These are phyloP conservation scores for Acleris holmiana DNA, from an alignment of 2,888 invertebrate genomes.

Conservation along the genomic window DNA sequence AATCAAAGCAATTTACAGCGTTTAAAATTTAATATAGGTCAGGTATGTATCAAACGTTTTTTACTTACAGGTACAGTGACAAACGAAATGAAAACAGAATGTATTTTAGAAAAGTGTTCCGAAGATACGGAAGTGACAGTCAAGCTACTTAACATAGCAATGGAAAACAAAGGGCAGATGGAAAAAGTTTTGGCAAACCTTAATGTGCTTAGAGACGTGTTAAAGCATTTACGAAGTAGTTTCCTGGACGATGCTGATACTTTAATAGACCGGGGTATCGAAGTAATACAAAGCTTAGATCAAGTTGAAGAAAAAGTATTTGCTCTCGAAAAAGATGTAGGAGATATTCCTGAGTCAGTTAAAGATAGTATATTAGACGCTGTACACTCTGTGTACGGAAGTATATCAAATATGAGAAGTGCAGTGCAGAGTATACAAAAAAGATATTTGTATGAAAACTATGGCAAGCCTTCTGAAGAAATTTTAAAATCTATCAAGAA, in stretches of 20 bases:
- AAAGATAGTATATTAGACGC: conserved; percentile 72
- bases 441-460: conserved; percentile 73
- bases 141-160: conserved; percentile 71
- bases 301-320: conserved; percentile 76
- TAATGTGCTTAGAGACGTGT: conserved; percentile 54
- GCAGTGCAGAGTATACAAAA: conserved; percentile 77
- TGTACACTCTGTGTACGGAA: conserved; percentile 78
- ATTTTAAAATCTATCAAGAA: conserved; percentile 66
- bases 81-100: conserved; percentile 45
- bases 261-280: conserved; percentile 72
- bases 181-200: conserved; percentile 54
- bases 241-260: conserved; percentile 60
- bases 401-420: conserved; percentile 81
- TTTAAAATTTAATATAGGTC: too few relatives aligned
- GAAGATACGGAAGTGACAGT: conserved; percentile 60
- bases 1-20: too few relatives aligned
- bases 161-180: conserved; percentile 55
- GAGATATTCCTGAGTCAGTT: conserved; percentile 52
- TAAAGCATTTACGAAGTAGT: conserved; percentile 58
- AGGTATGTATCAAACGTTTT: too few relatives aligned
- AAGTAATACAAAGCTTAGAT: conserved; percentile 67
- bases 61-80: conserved; percentile 23
- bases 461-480: conserved; percentile 69
- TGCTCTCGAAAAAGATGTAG: conserved; percentile 66
- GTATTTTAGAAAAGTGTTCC: conserved; percentile 57